phyloP scores from a whole-genome alignment of 2,888 invertebrate species.

The Drosophila affinis region DNA sequence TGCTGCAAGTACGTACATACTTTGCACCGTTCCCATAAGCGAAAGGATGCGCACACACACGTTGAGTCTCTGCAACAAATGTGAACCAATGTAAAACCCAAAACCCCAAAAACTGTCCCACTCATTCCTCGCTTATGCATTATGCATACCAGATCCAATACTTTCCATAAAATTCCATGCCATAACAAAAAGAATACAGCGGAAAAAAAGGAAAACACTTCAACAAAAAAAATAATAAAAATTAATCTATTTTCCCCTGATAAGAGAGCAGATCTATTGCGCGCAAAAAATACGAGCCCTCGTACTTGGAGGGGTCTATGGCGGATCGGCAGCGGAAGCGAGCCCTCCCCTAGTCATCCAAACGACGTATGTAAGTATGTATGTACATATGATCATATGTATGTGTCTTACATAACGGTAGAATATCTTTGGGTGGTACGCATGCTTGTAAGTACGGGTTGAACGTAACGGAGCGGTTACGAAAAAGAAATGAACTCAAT shows the following conservation, averaged over 20 bases:
- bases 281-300: neutral
- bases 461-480: neutral
- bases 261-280: neutral
- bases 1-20: too few species aligned
- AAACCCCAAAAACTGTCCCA: too few species aligned
- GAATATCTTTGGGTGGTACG: neutral
- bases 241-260: constrained; percentile 36
- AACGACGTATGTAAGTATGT: neutral
- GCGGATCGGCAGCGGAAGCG: neutral
- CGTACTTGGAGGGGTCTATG: neutral
- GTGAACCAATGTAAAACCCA: neutral
- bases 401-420: neutral
- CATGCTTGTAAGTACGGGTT: neutral
- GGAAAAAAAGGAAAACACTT: neutral
- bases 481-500: constrained; percentile 72
- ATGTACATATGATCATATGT: too few species aligned
- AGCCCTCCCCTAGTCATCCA: neutral
- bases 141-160: neutral
- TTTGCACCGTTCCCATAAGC: neutral
- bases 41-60: neutral
- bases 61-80: neutral
- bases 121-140: neutral
- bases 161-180: constrained; percentile 7
- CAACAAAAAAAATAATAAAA: constrained; percentile 28
- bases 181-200: neutral